Conservation (phyloP, 2,797 vertebrate species). For the Iguana delicatissima region DNA sequence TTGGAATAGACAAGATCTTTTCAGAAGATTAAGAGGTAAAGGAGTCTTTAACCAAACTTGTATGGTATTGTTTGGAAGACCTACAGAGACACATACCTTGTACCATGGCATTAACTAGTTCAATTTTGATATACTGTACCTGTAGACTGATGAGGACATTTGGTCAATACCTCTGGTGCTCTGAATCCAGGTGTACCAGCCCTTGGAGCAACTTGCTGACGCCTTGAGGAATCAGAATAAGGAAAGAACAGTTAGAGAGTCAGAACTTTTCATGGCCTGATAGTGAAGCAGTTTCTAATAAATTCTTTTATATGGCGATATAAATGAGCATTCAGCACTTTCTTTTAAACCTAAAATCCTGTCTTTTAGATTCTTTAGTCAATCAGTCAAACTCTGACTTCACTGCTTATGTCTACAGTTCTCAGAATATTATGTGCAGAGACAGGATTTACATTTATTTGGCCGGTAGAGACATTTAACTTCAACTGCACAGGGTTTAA, state of each 20-base stretch:
- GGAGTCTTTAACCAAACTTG: slow-evolving; percentile 16
- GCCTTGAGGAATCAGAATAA: slow-evolving; percentile 76
- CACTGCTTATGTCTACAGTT: not conserved
- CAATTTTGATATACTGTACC: slow-evolving; percentile 77
- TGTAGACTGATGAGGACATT: slow-evolving; percentile 94
- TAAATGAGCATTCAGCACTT: not conserved
- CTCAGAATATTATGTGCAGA: not conserved
- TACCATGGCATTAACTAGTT: slow-evolving; percentile 25
- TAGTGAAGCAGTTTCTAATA: slow-evolving; percentile 20
- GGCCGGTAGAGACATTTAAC: not conserved
- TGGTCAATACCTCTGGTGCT: slow-evolving; percentile 95
- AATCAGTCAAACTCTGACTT: too few species aligned
- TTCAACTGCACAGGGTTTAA: not conserved
- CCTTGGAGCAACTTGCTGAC: slow-evolving; percentile 93
- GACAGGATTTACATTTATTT: not conserved
- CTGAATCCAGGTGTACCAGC: slow-evolving; percentile 97
- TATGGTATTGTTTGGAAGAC: not conserved
- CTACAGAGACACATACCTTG: not conserved
- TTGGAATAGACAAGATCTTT: slow-evolving; percentile 63
- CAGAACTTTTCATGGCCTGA: slow-evolving; percentile 1
- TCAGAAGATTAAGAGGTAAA: slow-evolving; percentile 25
- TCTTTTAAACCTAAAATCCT: not conserved
- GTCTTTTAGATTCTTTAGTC: not conserved
- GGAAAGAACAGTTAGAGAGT: slow-evolving; percentile 37
- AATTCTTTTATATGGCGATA: not conserved